Percentiles rank a stretch among this genome's conserved stretches.
phyloP scores from a whole-genome alignment of 2,888 invertebrate species.

The Callimorpha dominula region DNA sequence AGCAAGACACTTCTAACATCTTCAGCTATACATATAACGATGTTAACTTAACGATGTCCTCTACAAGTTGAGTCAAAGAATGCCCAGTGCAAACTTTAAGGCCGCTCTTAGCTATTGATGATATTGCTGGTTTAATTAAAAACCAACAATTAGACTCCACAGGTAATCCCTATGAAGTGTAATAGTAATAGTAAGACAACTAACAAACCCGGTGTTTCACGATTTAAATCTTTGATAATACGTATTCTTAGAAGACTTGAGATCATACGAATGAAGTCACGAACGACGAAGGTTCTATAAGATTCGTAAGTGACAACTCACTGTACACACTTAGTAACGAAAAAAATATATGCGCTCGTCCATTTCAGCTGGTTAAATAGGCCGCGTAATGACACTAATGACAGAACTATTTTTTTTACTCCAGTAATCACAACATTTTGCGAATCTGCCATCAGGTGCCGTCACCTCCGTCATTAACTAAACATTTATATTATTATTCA shows the following conservation, averaged over 20 bases:
- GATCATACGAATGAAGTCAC: background rate
- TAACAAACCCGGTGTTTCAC: background rate
- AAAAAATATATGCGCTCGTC: slow-evolving; percentile 7
- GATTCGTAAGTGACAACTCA: background rate
- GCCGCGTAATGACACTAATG: slow-evolving; percentile 8
- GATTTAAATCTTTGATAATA: background rate
- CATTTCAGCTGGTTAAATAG: slow-evolving; percentile 18
- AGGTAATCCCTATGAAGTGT: too few species aligned
- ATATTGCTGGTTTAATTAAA: background rate
- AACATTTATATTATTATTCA: slow-evolving; percentile 27
- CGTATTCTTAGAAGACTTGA: background rate
- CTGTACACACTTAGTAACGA: background rate
- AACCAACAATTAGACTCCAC: background rate
- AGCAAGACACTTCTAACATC: background rate
- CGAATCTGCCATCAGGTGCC: slow-evolving; percentile 23
- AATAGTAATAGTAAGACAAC: background rate
- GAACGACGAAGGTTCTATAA: too few species aligned
- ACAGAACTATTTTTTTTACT: slow-evolving; percentile 14
- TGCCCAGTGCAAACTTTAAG: background rate
- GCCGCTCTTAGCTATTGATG: background rate
- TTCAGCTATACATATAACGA: background rate
- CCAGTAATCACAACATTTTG: slow-evolving; percentile 30
- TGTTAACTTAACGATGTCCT: background rate
- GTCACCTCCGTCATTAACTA: slow-evolving; percentile 14
- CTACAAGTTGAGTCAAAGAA: background rate